Percentiles rank a stretch among this genome's conserved stretches.
These are phyloP conservation scores for Notarius lentiginosus DNA, from an alignment of 2,113 vertebrate genomes.

Conservation along the genomic window DNA sequence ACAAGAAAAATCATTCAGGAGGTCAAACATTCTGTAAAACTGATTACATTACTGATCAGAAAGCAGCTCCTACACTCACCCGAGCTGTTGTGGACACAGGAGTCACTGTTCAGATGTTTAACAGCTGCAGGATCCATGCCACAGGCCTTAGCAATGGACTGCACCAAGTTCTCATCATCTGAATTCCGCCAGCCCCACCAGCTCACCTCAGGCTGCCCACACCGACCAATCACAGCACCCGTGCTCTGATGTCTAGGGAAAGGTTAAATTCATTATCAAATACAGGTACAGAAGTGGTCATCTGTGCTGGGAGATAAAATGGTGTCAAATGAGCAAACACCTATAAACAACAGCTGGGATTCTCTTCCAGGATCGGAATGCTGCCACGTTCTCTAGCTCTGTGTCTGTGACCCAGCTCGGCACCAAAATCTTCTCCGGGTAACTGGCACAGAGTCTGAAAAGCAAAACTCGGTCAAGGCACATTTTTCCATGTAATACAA, in stretches of 20 bases:
- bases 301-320: neutral
- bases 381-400: conserved; percentile 93
- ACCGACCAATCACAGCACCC: conserved; percentile 93
- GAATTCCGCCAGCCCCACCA: conserved; percentile 99
- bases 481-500: neutral
- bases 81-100: conserved; percentile 75
- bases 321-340: conserved; percentile 62
- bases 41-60: neutral
- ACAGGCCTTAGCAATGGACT: conserved; percentile 94
- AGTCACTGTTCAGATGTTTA: conserved; percentile 76
- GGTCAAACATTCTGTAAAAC: neutral
- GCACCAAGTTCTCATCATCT: conserved; percentile 93
- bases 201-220: conserved; percentile 96
- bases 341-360: conserved; percentile 96
- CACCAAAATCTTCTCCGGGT: conserved; percentile 94
- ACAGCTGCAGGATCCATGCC: conserved; percentile 80
- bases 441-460: conserved; percentile 90
- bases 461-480: conserved; percentile 11
- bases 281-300: neutral
- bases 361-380: conserved; percentile 96
- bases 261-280: neutral
- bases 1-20: conserved; percentile 1
- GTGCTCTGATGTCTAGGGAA: conserved; percentile 86
- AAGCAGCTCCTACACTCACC: conserved; percentile 69
- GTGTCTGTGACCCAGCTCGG: conserved; percentile 96